Conservation (phyloP, 2,797 vertebrate genomes). For the Muscicapa striata region DNA sequence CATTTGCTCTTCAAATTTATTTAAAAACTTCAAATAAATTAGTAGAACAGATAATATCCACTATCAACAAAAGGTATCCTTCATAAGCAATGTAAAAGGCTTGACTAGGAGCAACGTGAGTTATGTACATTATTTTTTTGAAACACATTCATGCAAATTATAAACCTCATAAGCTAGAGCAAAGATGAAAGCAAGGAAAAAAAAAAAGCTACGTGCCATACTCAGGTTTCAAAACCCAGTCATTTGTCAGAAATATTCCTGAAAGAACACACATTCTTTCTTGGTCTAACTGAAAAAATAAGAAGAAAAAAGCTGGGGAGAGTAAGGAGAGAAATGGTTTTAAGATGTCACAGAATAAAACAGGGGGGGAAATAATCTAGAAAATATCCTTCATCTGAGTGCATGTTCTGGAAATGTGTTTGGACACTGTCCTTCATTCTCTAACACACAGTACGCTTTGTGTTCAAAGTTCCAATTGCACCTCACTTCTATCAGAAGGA, state of each 20-base stretch:
- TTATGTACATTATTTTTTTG: neutral
- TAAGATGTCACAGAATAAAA: slow-evolving; percentile 47
- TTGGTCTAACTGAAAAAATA: slow-evolving; percentile 25
- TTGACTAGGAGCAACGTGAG: neutral
- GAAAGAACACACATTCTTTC: slow-evolving; percentile 62
- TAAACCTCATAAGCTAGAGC: slow-evolving; percentile 2
- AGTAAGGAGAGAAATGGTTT: neutral
- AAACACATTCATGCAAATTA: slow-evolving; percentile 11
- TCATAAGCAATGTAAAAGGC: slow-evolving; percentile 30
- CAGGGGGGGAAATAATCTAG: neutral
- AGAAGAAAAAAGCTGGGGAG: accelerated
- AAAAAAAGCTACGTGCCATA: neutral
- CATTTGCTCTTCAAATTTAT: slow-evolving; percentile 48
- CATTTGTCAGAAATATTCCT: neutral
- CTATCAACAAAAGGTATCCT: neutral
- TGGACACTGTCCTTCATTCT: slow-evolving; percentile 62
- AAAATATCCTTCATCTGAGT: slow-evolving; percentile 75
- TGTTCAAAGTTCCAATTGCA: neutral
- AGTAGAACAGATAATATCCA: slow-evolving; percentile 1
- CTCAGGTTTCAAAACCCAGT: slow-evolving; percentile 68
- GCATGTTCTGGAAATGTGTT: slow-evolving; percentile 45
- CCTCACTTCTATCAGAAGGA: neutral
- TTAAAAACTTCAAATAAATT: slow-evolving; percentile 31
- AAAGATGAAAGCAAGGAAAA: slow-evolving; percentile 2
- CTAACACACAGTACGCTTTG: slow-evolving; percentile 37